phyloP scores from a whole-genome alignment of 1,140 invertebrate genomes.

The Solenopsis fugax region DNA sequence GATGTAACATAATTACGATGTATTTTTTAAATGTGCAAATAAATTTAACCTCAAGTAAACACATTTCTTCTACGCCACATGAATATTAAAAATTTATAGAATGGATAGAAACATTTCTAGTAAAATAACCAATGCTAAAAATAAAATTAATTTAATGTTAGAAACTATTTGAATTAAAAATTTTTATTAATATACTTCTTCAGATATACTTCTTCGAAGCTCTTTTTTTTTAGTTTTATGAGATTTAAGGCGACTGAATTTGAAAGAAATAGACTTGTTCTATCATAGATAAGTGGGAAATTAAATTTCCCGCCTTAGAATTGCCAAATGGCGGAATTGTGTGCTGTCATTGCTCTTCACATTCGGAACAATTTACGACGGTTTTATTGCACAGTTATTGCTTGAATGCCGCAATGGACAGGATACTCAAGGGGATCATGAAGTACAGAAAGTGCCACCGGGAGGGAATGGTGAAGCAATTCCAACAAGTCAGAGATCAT shows the following conservation, averaged over 20 bases:
- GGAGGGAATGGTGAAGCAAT: constrained; percentile 95
- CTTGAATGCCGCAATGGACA: constrained; percentile 89
- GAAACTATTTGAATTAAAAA: neutral
- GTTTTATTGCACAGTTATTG: constrained; percentile 30
- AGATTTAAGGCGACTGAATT: neutral
- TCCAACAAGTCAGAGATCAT: constrained; percentile 94
- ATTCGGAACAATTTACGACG: constrained; percentile 6
- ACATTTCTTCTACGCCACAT: neutral
- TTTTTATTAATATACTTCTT: neutral
- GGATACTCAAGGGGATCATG: constrained; percentile 95
- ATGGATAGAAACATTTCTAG: neutral
- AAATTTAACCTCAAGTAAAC: constrained; percentile 26
- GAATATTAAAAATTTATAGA: neutral
- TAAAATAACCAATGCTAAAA: neutral
- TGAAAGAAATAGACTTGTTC: neutral
- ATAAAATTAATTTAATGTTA: neutral
- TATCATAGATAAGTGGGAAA: neutral
- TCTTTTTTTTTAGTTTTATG: neutral
- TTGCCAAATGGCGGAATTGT: constrained; percentile 70
- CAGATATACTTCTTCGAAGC: neutral
- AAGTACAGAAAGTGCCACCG: constrained; percentile 93
- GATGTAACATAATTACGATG: constrained; percentile 38
- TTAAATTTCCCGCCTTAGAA: constrained; percentile 65
- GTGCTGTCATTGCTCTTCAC: constrained; percentile 67
- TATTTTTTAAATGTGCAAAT: constrained; percentile 70